These are phyloP conservation scores for Nyctibius grandis DNA, from an alignment of 2,797 vertebrate species.

Conservation along the genomic window DNA sequence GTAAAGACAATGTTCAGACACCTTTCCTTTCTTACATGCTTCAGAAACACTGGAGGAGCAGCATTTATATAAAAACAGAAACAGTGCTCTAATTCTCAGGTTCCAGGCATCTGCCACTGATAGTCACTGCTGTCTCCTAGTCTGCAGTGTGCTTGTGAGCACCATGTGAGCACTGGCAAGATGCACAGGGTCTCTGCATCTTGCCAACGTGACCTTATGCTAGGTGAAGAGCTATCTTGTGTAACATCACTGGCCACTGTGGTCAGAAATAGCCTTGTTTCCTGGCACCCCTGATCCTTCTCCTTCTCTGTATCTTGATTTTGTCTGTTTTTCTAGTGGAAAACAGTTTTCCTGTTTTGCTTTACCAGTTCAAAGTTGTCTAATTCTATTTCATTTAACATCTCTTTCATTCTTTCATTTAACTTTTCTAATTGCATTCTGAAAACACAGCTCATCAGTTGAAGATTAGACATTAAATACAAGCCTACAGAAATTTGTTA, in stretches of 20 bases:
- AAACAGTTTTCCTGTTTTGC: neutral
- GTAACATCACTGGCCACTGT: fast-evolving
- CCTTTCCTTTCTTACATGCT: neutral
- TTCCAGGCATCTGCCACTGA: neutral
- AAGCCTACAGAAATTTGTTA: neutral
- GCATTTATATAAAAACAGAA: neutral
- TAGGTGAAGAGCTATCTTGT: neutral
- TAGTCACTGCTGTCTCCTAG: neutral
- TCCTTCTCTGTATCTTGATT: neutral
- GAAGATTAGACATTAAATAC: neutral
- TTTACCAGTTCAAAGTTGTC: neutral
- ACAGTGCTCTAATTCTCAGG: neutral
- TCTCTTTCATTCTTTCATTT: neutral
- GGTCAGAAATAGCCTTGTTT: neutral
- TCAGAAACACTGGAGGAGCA: neutral
- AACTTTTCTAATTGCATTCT: neutral
- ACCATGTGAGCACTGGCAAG: neutral
- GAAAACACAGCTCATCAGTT: neutral
- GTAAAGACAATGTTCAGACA: neutral
- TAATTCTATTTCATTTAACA: neutral
- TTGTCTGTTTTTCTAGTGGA: neutral
- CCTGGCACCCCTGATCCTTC: neutral
- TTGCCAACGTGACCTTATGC: neutral
- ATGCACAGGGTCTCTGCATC: neutral
- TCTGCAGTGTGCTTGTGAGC: neutral